Evolutionary conservation across 2,797 vertebrate species (phyloP), one percentile per base, ranked within the genome.

Genomic region (Allobates femoralis): DNA sequence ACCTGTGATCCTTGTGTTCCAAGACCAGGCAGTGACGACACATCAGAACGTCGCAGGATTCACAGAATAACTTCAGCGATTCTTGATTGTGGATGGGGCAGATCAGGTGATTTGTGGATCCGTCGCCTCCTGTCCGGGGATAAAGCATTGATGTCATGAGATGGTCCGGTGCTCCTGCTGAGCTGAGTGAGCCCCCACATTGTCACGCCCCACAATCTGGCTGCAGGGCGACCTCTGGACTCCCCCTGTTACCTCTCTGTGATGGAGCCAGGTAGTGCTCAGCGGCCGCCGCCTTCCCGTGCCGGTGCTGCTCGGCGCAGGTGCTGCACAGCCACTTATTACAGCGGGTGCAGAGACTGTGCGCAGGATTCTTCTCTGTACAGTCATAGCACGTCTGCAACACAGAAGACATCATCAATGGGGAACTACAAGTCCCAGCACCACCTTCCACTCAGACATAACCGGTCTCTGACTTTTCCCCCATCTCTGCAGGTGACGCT

Each of bases 1-100:
- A 96, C 95, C 94, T 94, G 92, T 96, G 95, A 0, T 95, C 94
- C 79, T 93, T 93, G 89, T 96, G 95, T 14, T 95, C 93, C n/a
- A 90, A 77, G 89, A 95, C 90, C 21, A 95, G 92, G 89, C 95
- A 96, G 89, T 91, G 92, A 58, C 21, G 83, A 90, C 95, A 96
- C 0, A 89, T 92, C 6, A 96, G 94, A 23, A 91, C 90, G 30
- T 94, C 93, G 0, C 95, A 96, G 16, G 90, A 94, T 91, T 96
- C 95, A 1, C 95, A 96, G 3, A 95, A 96, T 10, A 95, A 85
- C 80, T 92, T 92, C 81, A 95, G 93, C 0, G 91, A 89, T 76
- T 96, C 94, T 50, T 91, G 93, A n/a, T 86, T 83, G 64, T 96
- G 95, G 19, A 76, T 64, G 1, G 93, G 91, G 37, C 95, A 96